Percentiles rank a stretch among this genome's conserved stretches.
Evolutionary conservation across 2,888 invertebrate species (phyloP).

Genomic region (Lasioglossum pauxillum): DNA sequence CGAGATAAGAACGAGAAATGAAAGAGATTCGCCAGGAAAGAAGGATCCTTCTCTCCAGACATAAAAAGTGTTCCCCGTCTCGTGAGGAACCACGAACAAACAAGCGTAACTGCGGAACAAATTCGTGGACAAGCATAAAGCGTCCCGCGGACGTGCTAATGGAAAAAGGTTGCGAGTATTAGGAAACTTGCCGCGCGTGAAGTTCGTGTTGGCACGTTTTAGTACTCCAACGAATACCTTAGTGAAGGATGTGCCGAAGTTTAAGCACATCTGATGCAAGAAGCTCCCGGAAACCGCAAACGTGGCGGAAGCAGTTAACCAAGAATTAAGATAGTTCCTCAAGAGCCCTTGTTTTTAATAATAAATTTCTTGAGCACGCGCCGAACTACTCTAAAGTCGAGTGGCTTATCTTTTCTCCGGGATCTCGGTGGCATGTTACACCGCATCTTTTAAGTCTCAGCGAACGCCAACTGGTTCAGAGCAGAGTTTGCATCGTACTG

Average conservation of each 20-base stretch:
- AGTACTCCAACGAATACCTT: constrained; percentile 57
- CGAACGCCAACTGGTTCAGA: background rate
- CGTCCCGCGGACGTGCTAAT: constrained; percentile 51
- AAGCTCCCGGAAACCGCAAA: constrained; percentile 40
- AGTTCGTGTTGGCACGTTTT: constrained; percentile 56
- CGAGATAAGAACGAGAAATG: background rate
- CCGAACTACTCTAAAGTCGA: constrained; percentile 64
- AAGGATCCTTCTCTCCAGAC: background rate
- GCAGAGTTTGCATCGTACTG: background rate
- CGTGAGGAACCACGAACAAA: constrained; percentile 27
- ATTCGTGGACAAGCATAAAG: constrained; percentile 42
- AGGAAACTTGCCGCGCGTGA: constrained; percentile 51
- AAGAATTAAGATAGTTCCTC: constrained; percentile 71
- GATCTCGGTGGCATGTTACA: background rate
- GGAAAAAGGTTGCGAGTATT: constrained; percentile 58
- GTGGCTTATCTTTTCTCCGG: constrained; percentile 50
- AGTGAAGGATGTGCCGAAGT: constrained; percentile 59
- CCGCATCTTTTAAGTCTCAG: background rate
- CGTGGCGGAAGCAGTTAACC: constrained; percentile 64
- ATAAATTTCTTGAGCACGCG: constrained; percentile 70
- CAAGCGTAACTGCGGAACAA: constrained; percentile 22
- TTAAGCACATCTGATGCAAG: constrained; percentile 57
- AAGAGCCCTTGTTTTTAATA: constrained; percentile 72
- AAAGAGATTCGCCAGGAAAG: background rate
- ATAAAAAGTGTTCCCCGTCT: background rate